Base-by-base conservation (phyloP, 2,113 vertebrate genomes). In the Argyrosomus japonicus region DNA sequence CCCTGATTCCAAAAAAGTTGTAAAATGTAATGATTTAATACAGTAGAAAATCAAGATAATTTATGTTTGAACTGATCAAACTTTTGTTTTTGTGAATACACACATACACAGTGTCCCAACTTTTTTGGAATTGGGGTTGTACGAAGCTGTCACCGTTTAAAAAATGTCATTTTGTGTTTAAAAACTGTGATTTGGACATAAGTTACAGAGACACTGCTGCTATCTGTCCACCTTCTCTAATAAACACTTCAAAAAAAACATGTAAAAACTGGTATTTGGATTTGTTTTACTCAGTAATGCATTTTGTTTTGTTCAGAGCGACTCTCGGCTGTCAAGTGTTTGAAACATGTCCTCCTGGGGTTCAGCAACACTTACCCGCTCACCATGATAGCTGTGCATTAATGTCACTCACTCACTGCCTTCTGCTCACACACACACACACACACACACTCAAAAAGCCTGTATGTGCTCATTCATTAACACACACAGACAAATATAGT, bases 331-430 rank as follows among this genome's bases (percentile, higher is more conserved):
- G 87, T 91, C 89, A 83, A 47, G 54, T 1, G 25, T 78, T 69
- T 86, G 79, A 91, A 73, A 77, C 73, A 25, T 1, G 60, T 82
- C 75, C 89, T 91, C 80, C 75, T 69, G 86, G 82, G 75, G 68
- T 81, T 86, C 86, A 43, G 68, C 67, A 54, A 77, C 84, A 87
- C 84, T 88, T 89, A 83, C 79, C 84, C 80, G 76, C 88, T 89
- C 85, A 84, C 90, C 71, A 78, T 87, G 89, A 93, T 90, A 92
- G 88, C 81, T 89, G 83, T 87, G 85, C 82, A 91, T 91, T 92
- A 93, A 89, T 91, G 86, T 85, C 86, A 82, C 79, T 90, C 74
- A 64, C 86, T 58, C 73, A 53, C 57, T 60, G 27, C 63, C n/a
- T 23, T 18, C 9, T 21, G 60, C 63, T 13, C 63, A 51, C 73